Percentiles rank a stretch among this genome's conserved stretches.
Conservation (phyloP, 2,888 invertebrate species). For the Spatulosminthurus flaviceps region DNA sequence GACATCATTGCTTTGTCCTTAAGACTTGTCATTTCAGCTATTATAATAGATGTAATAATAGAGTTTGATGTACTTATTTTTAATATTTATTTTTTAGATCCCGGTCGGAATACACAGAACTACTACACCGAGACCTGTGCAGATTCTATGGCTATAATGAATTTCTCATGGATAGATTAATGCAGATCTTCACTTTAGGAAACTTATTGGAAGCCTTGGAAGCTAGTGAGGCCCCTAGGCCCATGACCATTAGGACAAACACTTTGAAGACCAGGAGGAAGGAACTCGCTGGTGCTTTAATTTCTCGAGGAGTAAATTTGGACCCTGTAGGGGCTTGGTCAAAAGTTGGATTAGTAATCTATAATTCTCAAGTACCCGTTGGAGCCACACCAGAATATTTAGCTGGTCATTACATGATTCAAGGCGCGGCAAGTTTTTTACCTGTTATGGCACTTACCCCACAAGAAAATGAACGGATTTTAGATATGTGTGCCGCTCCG, state of each 20-base stretch:
- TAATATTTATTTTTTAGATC: constrained; percentile 71
- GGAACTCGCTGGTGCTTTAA: constrained; percentile 93
- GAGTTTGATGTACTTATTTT: constrained; percentile 66
- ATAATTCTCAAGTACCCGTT: constrained; percentile 93
- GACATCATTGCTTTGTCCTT: too few relatives aligned
- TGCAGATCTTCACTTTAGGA: constrained; percentile 86
- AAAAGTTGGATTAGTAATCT: constrained; percentile 95
- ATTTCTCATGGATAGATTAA: constrained; percentile 89
- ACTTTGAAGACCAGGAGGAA: constrained; percentile 90
- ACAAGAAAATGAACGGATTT: constrained; percentile 90
- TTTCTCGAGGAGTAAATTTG: constrained; percentile 95
- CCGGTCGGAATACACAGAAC: constrained; percentile 81
- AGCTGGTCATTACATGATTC: constrained; percentile 94
- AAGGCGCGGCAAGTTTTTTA: constrained; percentile 92
- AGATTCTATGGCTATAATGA: constrained; percentile 96
- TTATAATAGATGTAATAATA: constrained; percentile 68
- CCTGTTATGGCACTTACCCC: constrained; percentile 99
- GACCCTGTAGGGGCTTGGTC: constrained; percentile 99
- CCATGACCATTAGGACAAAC: constrained; percentile 94
- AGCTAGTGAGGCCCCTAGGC: constrained; percentile 93
- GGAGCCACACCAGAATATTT: constrained; percentile 99
- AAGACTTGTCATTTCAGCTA: not conserved
- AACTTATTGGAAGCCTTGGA: constrained; percentile 94
- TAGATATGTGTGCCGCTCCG: constrained; percentile 98
- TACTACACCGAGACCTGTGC: constrained; percentile 86